A percentile compares a stretch with the other conserved stretches of the same genome.
These are phyloP conservation scores for Porites divaricata DNA, from an alignment of 92 coral and sea anemone species.

Conservation along the genomic window DNA sequence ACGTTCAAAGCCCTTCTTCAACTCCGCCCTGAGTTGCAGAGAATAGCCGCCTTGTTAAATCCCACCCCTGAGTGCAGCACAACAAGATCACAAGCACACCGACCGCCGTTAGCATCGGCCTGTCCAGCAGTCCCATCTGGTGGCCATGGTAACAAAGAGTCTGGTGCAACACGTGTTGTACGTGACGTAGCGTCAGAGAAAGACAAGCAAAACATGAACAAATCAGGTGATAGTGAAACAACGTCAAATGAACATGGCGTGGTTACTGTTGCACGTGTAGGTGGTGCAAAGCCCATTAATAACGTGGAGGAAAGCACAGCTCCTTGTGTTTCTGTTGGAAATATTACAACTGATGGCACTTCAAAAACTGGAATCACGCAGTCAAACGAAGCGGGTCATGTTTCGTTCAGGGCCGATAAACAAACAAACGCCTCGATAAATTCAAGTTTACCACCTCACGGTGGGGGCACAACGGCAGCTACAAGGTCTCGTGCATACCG, in stretches of 20 bases:
- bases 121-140: background rate
- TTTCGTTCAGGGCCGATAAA: background rate
- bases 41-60: constrained; percentile 61
- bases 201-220: background rate
- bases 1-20: constrained; percentile 69
- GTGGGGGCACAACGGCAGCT: background rate
- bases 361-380: background rate
- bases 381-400: background rate
- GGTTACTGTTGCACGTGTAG: background rate
- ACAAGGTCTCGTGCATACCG: constrained; percentile 38
- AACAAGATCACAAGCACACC: background rate
- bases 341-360: background rate
- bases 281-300: background rate
- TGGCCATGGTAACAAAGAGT: constrained; percentile 10
- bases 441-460: background rate
- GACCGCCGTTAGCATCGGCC: background rate
- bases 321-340: background rate
- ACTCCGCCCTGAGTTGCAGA: constrained; percentile 64
- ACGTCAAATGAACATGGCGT: background rate
- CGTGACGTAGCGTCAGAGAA: background rate
- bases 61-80: background rate
- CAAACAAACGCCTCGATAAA: background rate
- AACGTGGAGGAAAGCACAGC: background rate
- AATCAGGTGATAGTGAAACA: background rate
- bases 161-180: background rate